A percentile compares a stretch with the other conserved stretches of the same genome.
Conservation (phyloP, 2,888 invertebrate genomes). For the Emmelina monodactyla region DNA sequence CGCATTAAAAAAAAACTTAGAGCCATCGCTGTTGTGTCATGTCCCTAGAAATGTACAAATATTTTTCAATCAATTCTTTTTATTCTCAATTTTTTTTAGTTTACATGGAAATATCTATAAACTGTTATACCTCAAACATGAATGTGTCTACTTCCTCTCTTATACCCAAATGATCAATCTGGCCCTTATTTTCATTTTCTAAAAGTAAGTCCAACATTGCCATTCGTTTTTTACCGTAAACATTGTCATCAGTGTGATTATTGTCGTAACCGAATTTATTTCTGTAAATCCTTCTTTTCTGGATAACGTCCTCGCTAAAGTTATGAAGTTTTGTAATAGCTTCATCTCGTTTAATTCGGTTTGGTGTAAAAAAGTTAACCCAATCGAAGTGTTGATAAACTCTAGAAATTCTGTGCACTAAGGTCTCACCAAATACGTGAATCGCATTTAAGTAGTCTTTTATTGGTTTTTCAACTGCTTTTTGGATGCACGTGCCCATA, state of each 20-base stretch:
- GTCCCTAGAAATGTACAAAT: conserved; percentile 28
- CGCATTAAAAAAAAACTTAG: conserved; percentile 27
- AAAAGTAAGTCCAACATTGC: conserved; percentile 69
- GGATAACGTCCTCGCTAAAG: conserved; percentile 50
- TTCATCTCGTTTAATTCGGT: conserved; percentile 4
- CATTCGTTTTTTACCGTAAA: conserved; percentile 21
- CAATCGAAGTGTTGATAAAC: conserved; percentile 4
- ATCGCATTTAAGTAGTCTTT: conserved; percentile 45
- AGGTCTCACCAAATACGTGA: conserved; percentile 21
- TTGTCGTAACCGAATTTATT: background rate
- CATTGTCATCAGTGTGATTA: background rate
- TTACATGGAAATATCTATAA: background rate
- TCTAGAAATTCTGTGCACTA: conserved; percentile 3
- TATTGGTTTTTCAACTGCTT: conserved; percentile 18
- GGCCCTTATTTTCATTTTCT: conserved; percentile 55
- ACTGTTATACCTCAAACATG: conserved; percentile 69
- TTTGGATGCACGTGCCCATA: conserved; percentile 56
- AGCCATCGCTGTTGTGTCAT: conserved; percentile 37
- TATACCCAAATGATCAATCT: conserved; percentile 61
- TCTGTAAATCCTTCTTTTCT: conserved; percentile 18
- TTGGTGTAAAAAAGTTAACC: conserved; percentile 3
- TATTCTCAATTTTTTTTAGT: background rate
- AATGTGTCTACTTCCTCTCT: conserved; percentile 73
- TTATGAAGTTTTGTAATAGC: conserved; percentile 45
- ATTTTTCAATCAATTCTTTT: background rate